Conservation (phyloP, 2,888 invertebrate genomes). For the Mythimna ferrago region DNA sequence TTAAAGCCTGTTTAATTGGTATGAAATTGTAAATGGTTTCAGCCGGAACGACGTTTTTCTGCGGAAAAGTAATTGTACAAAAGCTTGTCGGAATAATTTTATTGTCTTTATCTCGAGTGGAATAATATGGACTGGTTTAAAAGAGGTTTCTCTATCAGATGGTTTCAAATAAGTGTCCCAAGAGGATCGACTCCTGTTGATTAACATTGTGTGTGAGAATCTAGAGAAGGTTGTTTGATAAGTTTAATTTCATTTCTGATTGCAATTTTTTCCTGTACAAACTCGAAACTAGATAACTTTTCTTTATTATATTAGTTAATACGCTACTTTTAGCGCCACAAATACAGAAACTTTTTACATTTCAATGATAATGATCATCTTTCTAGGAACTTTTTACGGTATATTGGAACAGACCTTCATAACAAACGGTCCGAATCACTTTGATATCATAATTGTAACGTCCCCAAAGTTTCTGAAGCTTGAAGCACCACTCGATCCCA, state of each 20-base stretch:
- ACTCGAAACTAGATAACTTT: conserved; percentile 22
- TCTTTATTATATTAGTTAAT: neutral
- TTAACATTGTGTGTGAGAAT: neutral
- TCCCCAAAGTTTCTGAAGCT: conserved; percentile 52
- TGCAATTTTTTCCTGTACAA: neutral
- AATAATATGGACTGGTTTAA: conserved; percentile 12
- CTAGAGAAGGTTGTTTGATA: neutral
- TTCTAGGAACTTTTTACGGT: conserved; percentile 29
- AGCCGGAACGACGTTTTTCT: conserved; percentile 25
- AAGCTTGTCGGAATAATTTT: conserved; percentile 16
- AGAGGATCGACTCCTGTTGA: neutral
- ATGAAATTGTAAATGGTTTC: conserved; percentile 44
- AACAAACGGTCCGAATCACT: conserved; percentile 58
- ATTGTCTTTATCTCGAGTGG: neutral
- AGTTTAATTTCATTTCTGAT: neutral
- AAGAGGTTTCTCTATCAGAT: conserved; percentile 8
- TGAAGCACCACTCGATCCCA: conserved; percentile 64
- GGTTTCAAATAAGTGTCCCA: conserved; percentile 16
- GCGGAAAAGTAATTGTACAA: conserved; percentile 17
- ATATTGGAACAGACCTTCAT: conserved; percentile 9
- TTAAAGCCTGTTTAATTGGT: conserved; percentile 43
- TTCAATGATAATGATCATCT: conserved; percentile 32
- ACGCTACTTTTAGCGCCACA: neutral
- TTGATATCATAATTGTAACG: conserved; percentile 60
- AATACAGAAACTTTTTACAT: conserved; percentile 12